Evolutionary conservation across 2,888 invertebrate species (phyloP), one percentile per base, ranked within the genome.

Genomic region (Fragum fragum): DNA sequence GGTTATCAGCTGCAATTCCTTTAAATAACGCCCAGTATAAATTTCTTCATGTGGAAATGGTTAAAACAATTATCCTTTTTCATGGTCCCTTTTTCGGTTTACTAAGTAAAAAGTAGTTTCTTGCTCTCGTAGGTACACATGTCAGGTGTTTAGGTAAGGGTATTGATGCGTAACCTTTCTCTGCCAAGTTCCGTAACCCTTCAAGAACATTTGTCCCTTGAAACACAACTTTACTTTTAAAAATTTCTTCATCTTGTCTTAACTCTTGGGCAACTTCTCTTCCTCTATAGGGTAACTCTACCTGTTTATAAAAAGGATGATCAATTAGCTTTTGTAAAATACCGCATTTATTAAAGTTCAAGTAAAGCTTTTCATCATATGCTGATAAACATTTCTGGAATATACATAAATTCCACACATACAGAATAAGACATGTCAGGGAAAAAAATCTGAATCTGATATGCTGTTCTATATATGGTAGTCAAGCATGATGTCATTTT

Each of bases 181-280:
- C 80, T 3, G 80, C 92, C 36, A 93, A 80, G 71, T 90, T 89
- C 39, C 91, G 82, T 7, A 91, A 73, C n/a, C 92, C 92, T 68
- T 91, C 91, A 29, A 93, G 72, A 0, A 92, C 91, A 74, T 86
- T 90, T 0, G 86, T 73, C 14, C 92, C 92, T 29, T 88, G 87
- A 73, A 93, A 92, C 52, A 84, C 88, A 7, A 93, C 91, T 16
- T 83, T 79, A 70, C 91, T 78, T n/a, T 36, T 26, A 47, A 85
- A 80, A 6, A 82, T 2, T 16, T 82, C 66, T n/a, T 57, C 72
- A 7, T 66, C 69, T 16, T 52, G 39, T 16, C 36, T 63, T 28
- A 85, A 53, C 21, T 85, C 82, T 21, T 73, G 36, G 5, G 68
- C 75, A 18, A 82, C 36, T 5, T 69, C 77, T 72, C 76, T 72